Evolutionary conservation across 2,113 vertebrate genomes (phyloP).

Genomic region (Tor tambroides): DNA sequence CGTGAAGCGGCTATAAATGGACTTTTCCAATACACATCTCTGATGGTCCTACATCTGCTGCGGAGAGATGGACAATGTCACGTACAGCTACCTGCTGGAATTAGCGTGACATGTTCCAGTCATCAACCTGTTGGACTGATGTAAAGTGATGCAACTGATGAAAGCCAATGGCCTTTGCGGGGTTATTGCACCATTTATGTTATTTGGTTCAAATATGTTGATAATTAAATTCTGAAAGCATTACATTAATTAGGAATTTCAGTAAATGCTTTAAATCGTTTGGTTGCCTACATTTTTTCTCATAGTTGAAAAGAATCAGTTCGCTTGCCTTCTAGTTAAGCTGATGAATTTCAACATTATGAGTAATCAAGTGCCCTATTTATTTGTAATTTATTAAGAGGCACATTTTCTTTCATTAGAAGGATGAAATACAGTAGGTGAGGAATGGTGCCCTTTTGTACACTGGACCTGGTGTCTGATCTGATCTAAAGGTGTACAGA

Average conservation of each 20-base stretch:
- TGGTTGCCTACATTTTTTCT: slow-evolving; percentile 46
- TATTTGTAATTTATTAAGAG: slow-evolving; percentile 58
- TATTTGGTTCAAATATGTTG: slow-evolving; percentile 19
- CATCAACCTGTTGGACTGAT: slow-evolving; percentile 23
- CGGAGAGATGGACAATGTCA: not conserved
- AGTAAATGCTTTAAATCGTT: slow-evolving; percentile 37
- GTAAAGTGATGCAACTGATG: slow-evolving; percentile 11
- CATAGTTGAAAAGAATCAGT: slow-evolving; percentile 29
- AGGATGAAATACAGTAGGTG: slow-evolving; percentile 19
- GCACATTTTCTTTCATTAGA: slow-evolving; percentile 40
- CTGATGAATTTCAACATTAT: slow-evolving; percentile 46
- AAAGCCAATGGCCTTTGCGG: slow-evolving; percentile 11
- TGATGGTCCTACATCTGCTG: slow-evolving; percentile 18
- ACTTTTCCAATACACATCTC: not conserved
- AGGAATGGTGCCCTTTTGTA: slow-evolving; percentile 38
- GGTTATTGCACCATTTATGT: slow-evolving; percentile 23
- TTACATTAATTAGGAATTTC: slow-evolving; percentile 18
- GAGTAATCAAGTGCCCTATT: slow-evolving; percentile 58
- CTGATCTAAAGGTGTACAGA: slow-evolving; percentile 44
- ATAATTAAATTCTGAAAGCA: slow-evolving; percentile 7
- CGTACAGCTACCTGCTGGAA: slow-evolving; percentile 6
- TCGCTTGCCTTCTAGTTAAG: slow-evolving; percentile 30
- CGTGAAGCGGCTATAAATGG: slow-evolving; percentile 83
- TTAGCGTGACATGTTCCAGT: not conserved
- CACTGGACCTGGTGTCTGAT: slow-evolving; percentile 32